A percentile compares a stretch with the other conserved stretches of the same genome.
These are phyloP conservation scores for Aurelia sp. DNA, from an alignment of 30 jellyfish, hydroid and myxozoan genomes.

Conservation along the genomic window DNA sequence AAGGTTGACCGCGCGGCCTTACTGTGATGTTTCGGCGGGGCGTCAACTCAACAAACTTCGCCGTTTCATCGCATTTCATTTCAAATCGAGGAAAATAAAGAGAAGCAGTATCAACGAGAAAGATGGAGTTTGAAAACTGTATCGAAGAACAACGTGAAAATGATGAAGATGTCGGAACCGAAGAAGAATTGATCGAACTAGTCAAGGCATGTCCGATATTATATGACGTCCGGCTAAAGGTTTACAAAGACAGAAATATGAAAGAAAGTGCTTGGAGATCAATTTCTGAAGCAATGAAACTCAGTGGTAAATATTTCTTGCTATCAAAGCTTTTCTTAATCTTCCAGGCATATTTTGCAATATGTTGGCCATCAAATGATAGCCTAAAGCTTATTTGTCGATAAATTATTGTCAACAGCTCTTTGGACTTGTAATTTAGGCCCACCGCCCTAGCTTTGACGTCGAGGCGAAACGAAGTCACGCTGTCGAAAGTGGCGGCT, in stretches of 20 bases:
- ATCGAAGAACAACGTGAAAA: conserved; percentile 67
- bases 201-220: conserved; percentile 81
- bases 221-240: conserved; percentile 75
- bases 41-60: neutral
- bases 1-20: conserved; percentile 66
- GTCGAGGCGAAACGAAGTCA: neutral
- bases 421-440: no score
- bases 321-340: no score
- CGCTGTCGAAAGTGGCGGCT: neutral
- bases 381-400: no score
- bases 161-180: conserved; percentile 77
- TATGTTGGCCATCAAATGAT: no score
- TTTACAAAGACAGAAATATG: conserved; percentile 69
- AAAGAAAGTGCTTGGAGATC: conserved; percentile 83
- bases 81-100: no score
- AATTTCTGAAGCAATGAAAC: conserved; percentile 67
- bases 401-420: no score
- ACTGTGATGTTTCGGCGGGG: conserved; percentile 23
- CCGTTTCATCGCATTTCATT: no score
- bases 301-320: conserved; percentile 40
- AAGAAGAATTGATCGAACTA: conserved; percentile 73
- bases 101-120: no score
- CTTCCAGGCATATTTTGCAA: no score
- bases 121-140: conserved; percentile 58
- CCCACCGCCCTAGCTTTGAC: no score